These are phyloP conservation scores for Penaeus monodon DNA, from an alignment of 2,888 invertebrate genomes.

Conservation along the genomic window DNA sequence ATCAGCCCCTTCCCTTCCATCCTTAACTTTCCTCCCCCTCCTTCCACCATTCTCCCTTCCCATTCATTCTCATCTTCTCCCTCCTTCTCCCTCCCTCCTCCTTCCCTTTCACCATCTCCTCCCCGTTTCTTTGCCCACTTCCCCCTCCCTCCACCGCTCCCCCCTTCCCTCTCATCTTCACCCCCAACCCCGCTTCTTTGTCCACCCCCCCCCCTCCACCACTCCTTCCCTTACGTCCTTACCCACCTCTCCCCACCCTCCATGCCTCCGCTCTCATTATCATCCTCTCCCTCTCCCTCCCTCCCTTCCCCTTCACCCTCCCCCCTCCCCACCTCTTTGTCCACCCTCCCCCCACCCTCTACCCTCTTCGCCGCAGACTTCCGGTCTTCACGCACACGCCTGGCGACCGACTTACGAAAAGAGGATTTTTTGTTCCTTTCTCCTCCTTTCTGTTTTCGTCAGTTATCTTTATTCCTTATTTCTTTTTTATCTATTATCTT, in stretches of 20 bases:
- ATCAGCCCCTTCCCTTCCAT: neutral
- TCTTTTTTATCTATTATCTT: no score
- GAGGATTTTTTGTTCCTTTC: no score
- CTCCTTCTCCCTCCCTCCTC: neutral
- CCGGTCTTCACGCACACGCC: no score
- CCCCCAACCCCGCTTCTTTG: neutral
- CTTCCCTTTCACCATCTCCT: neutral
- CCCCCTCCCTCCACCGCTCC: neutral
- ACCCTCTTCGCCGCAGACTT: no score
- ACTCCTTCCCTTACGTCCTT: neutral
- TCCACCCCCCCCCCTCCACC: neutral
- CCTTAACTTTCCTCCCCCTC: neutral
- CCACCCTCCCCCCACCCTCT: no score
- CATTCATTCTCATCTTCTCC: neutral
- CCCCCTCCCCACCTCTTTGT: neutral
- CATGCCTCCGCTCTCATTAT: neutral
- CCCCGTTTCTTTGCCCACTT: neutral
- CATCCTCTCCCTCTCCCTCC: neutral
- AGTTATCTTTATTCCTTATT: no score
- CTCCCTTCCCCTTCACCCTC: neutral
- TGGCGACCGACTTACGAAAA: no score
- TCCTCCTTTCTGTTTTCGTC: no score
- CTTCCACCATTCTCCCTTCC: neutral
- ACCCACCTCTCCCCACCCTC: neutral
- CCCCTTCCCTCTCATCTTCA: neutral